Evolutionary conservation across 2,888 invertebrate species (phyloP), one percentile per base, ranked within the genome.

Genomic region (Drosophila nr. fundita): DNA sequence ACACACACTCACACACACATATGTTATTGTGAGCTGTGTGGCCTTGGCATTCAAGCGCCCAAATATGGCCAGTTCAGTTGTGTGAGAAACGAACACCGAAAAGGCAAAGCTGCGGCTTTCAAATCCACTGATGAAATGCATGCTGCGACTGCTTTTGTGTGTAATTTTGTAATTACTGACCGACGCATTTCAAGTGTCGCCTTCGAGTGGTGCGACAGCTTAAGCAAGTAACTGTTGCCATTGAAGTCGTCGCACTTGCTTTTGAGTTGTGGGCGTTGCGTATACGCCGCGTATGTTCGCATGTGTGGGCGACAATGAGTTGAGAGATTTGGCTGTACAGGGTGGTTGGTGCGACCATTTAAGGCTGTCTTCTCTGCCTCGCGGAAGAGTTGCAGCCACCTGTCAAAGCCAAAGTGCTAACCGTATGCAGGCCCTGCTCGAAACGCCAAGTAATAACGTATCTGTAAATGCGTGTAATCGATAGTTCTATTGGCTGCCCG

Each of bases 21-120:
- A 49, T 68, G 11, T 71, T 70, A 59, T 59, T 62, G 61, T 66
- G 70, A 57, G 74, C 59, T 68, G 24, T 38, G 45, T 68, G 85
- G 72, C 90, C 87, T 90, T 87, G 87, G 90, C 90, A 87, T 87
- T 87, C 87, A 82, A 73, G 78, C 64, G 69, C 64, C 85, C 87
- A 87, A 89, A 87, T 89, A 89, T 84, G 87, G 90, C 54, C 62
- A 73, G 68, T 73, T 78, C 76, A 76, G 24, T 45, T 68, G 69
- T 83, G 78, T 80, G 90, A 78, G 86, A 82, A 82, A 74, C 32
- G 5, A 15, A 45, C 81, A 59, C 55, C 42, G 32, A 49, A 70
- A 79, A 58, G 50, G 50, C 21, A 29, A 65, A 21, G 30, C 29
- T 59, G 48, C 40, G 53, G 65, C 70, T 76, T 73, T 78, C 62